These are phyloP conservation scores for Artibeus lituratus DNA, from an alignment of 2,797 vertebrate genomes.

Conservation along the genomic window DNA sequence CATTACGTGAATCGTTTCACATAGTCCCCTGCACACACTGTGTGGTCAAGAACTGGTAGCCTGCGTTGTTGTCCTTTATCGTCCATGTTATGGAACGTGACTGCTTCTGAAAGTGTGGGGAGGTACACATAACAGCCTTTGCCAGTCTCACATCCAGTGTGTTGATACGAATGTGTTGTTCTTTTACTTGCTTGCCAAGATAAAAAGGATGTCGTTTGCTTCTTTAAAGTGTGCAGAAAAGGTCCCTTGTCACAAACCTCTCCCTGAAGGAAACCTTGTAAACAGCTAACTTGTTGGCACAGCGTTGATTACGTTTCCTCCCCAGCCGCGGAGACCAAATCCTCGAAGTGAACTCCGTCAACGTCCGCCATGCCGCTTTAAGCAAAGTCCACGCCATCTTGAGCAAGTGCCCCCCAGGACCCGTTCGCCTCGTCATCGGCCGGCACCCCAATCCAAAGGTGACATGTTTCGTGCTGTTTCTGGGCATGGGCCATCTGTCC, in stretches of 20 bases:
- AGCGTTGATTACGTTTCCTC: slow-evolving; percentile 34
- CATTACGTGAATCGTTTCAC: background rate
- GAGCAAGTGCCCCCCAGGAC: slow-evolving; percentile 95
- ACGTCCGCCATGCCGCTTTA: slow-evolving; percentile 91
- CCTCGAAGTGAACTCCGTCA: slow-evolving; percentile 94
- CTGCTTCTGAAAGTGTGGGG: slow-evolving; percentile 30
- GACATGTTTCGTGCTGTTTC: slow-evolving; percentile 27
- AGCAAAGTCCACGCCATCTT: slow-evolving; percentile 95
- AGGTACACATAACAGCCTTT: background rate
- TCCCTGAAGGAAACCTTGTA: background rate
- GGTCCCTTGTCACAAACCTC: background rate
- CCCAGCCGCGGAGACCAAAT: slow-evolving; percentile 95
- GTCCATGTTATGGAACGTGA: background rate
- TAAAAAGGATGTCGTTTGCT: background rate
- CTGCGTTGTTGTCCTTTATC: background rate
- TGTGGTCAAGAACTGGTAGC: background rate
- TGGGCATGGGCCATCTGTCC: background rate
- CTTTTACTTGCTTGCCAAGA: background rate
- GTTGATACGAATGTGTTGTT: background rate
- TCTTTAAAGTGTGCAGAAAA: slow-evolving; percentile 15
- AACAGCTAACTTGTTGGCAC: background rate
- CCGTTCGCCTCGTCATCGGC: slow-evolving; percentile 94
- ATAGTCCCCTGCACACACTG: background rate
- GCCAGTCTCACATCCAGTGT: background rate
- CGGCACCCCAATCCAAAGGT: slow-evolving; percentile 96